Percentiles rank a stretch among this genome's conserved stretches.
These are phyloP conservation scores for Scolopax bukidnonensis DNA, from an alignment of 2,797 vertebrate genomes.

Conservation along the genomic window DNA sequence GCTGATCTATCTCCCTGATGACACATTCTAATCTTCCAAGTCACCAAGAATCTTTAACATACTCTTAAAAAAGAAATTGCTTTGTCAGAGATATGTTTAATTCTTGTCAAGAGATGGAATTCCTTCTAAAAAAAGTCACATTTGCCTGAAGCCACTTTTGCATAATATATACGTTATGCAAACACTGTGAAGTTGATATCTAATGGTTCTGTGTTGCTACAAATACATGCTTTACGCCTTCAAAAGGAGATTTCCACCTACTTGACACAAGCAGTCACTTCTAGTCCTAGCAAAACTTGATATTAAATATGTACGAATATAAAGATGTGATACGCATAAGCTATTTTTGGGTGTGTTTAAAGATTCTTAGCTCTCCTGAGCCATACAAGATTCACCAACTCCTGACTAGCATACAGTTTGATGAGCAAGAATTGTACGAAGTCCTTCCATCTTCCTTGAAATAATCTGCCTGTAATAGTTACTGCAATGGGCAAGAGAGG, in stretches of 20 bases:
- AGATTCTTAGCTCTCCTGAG: background rate
- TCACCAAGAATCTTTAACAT: background rate
- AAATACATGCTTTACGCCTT: background rate
- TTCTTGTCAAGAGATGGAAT: background rate
- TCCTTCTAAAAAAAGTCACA: background rate
- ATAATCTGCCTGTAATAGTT: background rate
- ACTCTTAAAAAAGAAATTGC: background rate
- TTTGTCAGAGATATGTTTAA: background rate
- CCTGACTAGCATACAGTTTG: background rate
- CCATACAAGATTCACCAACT: rapidly evolving
- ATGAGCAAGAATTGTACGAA: background rate
- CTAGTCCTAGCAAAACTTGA: background rate
- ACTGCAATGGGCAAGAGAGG: background rate
- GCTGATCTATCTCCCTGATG: background rate
- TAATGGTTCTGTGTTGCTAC: background rate
- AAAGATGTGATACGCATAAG: background rate
- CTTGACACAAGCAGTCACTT: background rate
- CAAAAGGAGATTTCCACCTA: background rate
- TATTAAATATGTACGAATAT: background rate
- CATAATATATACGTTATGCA: background rate
- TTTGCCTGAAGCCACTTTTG: background rate
- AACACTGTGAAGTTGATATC: background rate
- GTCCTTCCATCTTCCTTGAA: background rate
- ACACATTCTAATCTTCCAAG: background rate
- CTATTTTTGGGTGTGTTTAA: background rate